phyloP scores from a whole-genome alignment of 2,113 vertebrate genomes.

The Mionectes macconnelli region DNA sequence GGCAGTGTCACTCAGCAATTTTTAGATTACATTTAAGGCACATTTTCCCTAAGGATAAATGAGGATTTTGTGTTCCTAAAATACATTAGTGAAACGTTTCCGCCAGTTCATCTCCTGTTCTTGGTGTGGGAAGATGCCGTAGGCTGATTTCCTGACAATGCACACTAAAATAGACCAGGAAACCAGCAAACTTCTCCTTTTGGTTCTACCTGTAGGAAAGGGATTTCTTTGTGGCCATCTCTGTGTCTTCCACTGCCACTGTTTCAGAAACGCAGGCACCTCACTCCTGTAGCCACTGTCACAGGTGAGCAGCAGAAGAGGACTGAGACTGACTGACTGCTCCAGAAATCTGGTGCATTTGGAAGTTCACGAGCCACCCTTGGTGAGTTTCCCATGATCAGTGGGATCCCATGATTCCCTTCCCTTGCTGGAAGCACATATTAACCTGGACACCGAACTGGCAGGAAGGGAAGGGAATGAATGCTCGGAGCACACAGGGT shows the following conservation, averaged over 20 bases:
- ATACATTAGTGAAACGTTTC: background rate
- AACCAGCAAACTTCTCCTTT: background rate
- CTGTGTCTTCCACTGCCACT: background rate
- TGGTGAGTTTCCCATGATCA: background rate
- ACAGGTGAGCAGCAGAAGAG: background rate
- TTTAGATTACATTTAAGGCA: background rate
- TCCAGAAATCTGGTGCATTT: background rate
- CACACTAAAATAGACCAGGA: background rate
- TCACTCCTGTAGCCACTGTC: background rate
- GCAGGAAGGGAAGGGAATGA: background rate
- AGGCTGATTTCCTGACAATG: background rate
- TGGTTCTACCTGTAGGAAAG: background rate
- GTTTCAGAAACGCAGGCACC: background rate
- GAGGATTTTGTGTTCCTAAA: background rate
- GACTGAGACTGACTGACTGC: background rate
- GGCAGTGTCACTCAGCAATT: background rate
- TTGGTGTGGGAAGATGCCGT: background rate
- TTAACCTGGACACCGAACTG: background rate
- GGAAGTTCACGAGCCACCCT: background rate
- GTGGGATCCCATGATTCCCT: too few species aligned
- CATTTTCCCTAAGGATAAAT: background rate
- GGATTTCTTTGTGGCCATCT: background rate
- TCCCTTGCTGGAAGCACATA: background rate
- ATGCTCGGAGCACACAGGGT: background rate
- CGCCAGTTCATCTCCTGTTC: background rate